Conservation (phyloP, 2,113 vertebrate species). For the Manacus vitellinus region DNA sequence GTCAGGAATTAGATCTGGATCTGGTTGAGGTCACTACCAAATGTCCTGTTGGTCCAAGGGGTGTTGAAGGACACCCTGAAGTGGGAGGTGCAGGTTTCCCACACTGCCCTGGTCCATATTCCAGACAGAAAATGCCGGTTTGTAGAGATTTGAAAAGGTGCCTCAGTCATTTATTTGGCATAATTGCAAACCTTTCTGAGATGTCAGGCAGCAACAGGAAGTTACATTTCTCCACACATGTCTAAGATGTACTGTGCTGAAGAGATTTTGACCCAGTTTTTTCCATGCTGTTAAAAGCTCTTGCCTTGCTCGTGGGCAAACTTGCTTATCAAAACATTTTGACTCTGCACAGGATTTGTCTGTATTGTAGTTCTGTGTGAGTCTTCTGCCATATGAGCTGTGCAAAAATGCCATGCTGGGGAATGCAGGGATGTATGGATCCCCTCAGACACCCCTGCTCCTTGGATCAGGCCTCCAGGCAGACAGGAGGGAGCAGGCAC, state of each 20-base stretch:
- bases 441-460: neutral
- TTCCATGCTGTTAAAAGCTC: neutral
- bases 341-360: rapidly evolving
- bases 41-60: neutral
- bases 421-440: neutral
- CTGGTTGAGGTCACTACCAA: neutral
- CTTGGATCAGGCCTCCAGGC: neutral
- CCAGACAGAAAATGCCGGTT: neutral
- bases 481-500: neutral
- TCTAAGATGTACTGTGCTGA: neutral
- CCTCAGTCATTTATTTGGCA: neutral
- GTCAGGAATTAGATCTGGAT: neutral
- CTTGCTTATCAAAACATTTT: neutral
- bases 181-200: neutral
- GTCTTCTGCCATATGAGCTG: neutral
- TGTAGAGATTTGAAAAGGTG: neutral
- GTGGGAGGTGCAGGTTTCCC: neutral
- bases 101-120: rapidly evolving
- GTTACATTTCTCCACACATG: neutral
- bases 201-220: neutral
- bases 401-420: neutral
- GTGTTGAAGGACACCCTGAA: neutral
- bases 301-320: neutral
- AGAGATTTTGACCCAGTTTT: neutral
- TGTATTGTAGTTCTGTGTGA: neutral